Percentiles rank a stretch among this genome's conserved stretches.
phyloP scores from a whole-genome alignment of 2,113 vertebrate genomes.

The Pluvianellus socialis region DNA sequence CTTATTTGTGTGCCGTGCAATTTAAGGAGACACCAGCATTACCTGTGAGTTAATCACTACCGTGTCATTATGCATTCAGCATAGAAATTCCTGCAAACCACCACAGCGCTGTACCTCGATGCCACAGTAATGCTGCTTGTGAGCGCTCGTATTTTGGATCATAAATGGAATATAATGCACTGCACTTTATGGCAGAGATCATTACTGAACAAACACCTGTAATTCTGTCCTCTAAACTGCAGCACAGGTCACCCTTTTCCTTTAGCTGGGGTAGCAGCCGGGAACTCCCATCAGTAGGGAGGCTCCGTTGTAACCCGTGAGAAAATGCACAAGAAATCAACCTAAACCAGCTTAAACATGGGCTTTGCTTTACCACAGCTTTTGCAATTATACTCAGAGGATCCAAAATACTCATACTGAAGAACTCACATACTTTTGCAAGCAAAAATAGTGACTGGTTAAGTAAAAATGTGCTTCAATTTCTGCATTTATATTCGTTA shows the following conservation, averaged over 20 bases:
- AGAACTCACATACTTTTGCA: background rate
- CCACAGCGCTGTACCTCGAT: fast-evolving
- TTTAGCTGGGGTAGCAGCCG: background rate
- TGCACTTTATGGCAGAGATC: background rate
- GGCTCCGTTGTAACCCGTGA: background rate
- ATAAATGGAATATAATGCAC: background rate
- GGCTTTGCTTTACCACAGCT: background rate
- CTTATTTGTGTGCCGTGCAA: background rate
- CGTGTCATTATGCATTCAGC: background rate
- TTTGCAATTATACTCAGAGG: background rate
- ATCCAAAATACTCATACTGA: background rate
- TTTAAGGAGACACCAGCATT: background rate
- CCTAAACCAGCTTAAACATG: background rate
- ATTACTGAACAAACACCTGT: background rate
- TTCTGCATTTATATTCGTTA: background rate
- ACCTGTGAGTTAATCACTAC: background rate
- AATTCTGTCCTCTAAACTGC: background rate
- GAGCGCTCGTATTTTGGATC: background rate
- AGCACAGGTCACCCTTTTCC: background rate
- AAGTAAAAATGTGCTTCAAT: background rate
- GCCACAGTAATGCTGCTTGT: background rate
- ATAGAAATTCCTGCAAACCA: background rate
- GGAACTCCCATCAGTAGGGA: background rate
- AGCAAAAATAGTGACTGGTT: background rate
- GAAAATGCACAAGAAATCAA: background rate